These are phyloP conservation scores for Ganaspis brasiliensis DNA, from an alignment of 2,888 invertebrate genomes.

Conservation along the genomic window DNA sequence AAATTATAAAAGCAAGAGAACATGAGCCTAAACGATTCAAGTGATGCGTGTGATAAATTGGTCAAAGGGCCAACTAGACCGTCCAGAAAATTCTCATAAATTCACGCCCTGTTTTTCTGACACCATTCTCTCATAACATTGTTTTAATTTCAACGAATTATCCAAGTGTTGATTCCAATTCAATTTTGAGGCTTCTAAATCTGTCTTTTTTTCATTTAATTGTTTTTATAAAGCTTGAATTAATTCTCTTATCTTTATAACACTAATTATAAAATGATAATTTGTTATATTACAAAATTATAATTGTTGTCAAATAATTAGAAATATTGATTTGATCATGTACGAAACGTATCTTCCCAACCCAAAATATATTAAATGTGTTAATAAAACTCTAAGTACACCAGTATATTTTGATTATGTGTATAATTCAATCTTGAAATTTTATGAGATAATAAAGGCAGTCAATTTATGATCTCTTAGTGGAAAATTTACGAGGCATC, in stretches of 20 bases:
- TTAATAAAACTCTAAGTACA: neutral
- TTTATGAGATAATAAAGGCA: slow-evolving; percentile 13
- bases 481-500: slow-evolving; percentile 26
- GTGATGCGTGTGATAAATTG: slow-evolving; percentile 31
- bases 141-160: slow-evolving; percentile 1
- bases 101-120: slow-evolving; percentile 39
- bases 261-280: too few species aligned
- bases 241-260: neutral
- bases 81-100: slow-evolving; percentile 31
- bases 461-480: slow-evolving; percentile 18
- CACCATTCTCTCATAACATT: slow-evolving; percentile 26
- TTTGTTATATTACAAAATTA: too few species aligned
- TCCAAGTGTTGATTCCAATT: neutral
- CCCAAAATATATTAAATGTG: neutral
- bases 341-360: neutral
- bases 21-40: slow-evolving; percentile 30
- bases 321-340: too few species aligned
- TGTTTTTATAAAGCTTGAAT: neutral
- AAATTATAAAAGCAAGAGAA: neutral
- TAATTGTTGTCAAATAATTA: neutral
- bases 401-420: neutral
- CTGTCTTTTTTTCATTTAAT: too few species aligned
- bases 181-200: neutral
- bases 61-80: slow-evolving; percentile 36
- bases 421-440: slow-evolving; percentile 18